phyloP scores from a whole-genome alignment of 2,797 vertebrate genomes.

The Moxostoma hubbsi region DNA sequence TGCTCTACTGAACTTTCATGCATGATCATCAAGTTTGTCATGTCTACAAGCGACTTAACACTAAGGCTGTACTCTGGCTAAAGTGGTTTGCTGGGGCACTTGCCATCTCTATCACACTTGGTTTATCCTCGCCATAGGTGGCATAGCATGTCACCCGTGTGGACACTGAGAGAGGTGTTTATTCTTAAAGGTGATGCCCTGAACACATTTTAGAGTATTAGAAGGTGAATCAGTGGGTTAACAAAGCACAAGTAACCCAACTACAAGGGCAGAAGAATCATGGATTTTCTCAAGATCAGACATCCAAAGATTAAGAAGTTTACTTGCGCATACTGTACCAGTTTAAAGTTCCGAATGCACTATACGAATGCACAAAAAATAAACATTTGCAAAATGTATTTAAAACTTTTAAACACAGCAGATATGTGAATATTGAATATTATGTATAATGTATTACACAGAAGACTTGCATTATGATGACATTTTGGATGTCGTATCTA shows the following conservation, averaged over 20 bases:
- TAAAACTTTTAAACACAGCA: too few relatives aligned
- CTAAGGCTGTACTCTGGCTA: constrained; percentile 42
- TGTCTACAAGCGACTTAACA: constrained; percentile 46
- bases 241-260: background rate
- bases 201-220: constrained; percentile 6
- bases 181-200: background rate
- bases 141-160: background rate
- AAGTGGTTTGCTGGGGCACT: constrained; percentile 40
- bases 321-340: background rate
- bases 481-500: too few relatives aligned
- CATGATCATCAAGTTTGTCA: background rate
- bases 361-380: background rate
- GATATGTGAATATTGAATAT: too few relatives aligned
- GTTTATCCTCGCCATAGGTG: constrained; percentile 22
- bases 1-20: background rate
- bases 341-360: background rate
- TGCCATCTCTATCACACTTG: constrained; percentile 19
- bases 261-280: background rate
- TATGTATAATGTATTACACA: too few relatives aligned
- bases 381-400: too few relatives aligned
- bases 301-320: background rate
- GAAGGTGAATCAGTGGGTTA: background rate
- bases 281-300: too few relatives aligned
- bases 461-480: too few relatives aligned
- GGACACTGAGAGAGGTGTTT: background rate